Evolutionary conservation across 53 echinoderm and acorn worm genomes (phyloP), one percentile per base, ranked within the genome.

Genomic region (Echinometra lucunter): DNA sequence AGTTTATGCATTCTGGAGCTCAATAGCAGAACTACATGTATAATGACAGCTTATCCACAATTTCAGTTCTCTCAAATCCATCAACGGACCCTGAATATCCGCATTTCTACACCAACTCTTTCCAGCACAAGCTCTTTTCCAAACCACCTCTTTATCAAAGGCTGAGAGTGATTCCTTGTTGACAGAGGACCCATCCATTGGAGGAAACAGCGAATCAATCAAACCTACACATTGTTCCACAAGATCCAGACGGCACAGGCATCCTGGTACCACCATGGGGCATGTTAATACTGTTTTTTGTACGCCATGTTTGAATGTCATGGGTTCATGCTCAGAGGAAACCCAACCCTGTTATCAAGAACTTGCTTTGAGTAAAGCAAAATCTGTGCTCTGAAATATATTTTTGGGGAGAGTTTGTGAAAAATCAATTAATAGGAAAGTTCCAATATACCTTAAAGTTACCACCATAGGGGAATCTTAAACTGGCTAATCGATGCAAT

Each of bases 301-400:
- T 81, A 42, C 7, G 44, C 44, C 49, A 85, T 85, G 30, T 85
- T 85, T 49, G 42, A 85, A 47, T 85, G 85, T 47, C 85, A 49
- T 49, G 85, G 12, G 85, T 85, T 85, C 85, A 49, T 85, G 85
- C 49, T 85, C 27, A 47, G n/a, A 85, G 85, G 53, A 85, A 45
- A 85, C 53, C n/a, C 23, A 85, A 49, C 85, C 85, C 85, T 45
- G n/a, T n/a, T 45, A 13, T 25, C 25, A 44, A 44, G n/a, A n/a
- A n/a, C 19, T 42, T 85, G 49, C 44, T 47, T 47, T 38, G 44
- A 81, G 25, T 72, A 72, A 70, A 70, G 72, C 35, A 72, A 16
- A 15, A 72, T 12, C 28, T 2, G 21, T 17, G 16, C 42, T 78
- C 42, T 4, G 23, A 78, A 69, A 78, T 27, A 72, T 18, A 63